Conservation (phyloP, 2,888 invertebrate species). For the Drosophila macrospina region DNA sequence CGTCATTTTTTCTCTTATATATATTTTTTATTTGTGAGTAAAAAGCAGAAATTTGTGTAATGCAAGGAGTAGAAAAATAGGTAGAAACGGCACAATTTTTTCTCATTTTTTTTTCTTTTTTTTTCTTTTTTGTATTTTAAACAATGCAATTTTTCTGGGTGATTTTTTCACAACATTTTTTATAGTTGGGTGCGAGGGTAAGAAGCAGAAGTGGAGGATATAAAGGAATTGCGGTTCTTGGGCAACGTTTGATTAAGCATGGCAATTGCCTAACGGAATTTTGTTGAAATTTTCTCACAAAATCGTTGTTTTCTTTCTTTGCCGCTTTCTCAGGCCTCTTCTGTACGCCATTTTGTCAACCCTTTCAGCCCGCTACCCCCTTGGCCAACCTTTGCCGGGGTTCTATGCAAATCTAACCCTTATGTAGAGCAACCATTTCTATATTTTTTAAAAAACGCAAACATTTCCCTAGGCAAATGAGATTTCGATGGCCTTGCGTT, state of each 20-base stretch:
- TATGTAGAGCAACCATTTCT: constrained; percentile 15
- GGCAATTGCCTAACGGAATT: constrained; percentile 67
- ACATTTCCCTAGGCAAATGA: constrained; percentile 37
- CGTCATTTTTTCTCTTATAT: constrained; percentile 79
- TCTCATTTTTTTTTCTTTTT: constrained; percentile 20
- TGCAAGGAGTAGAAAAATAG: constrained; percentile 54
- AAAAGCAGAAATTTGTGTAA: constrained; percentile 47
- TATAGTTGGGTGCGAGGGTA: constrained; percentile 53
- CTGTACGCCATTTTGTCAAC: constrained; percentile 30
- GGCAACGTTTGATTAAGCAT: constrained; percentile 59
- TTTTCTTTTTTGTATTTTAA: constrained; percentile 20
- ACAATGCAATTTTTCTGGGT: constrained; percentile 59
- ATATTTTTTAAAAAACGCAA: constrained; percentile 21
- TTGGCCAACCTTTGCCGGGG: background rate
- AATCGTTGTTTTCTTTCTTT: background rate
- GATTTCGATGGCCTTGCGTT: constrained; percentile 70
- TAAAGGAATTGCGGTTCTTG: constrained; percentile 37
- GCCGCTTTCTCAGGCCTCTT: background rate
- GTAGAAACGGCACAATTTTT: constrained; percentile 31
- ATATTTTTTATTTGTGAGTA: constrained; percentile 65
- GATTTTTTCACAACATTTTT: constrained; percentile 42
- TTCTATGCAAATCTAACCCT: constrained; percentile 52
- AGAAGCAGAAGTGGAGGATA: constrained; percentile 6
- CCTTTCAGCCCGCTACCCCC: constrained; percentile 8
- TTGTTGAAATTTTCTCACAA: constrained; percentile 69